Percentiles rank a stretch among this genome's conserved stretches.
Conservation (phyloP, 2,888 invertebrate species). For the Polydrusus pterygomalis region DNA sequence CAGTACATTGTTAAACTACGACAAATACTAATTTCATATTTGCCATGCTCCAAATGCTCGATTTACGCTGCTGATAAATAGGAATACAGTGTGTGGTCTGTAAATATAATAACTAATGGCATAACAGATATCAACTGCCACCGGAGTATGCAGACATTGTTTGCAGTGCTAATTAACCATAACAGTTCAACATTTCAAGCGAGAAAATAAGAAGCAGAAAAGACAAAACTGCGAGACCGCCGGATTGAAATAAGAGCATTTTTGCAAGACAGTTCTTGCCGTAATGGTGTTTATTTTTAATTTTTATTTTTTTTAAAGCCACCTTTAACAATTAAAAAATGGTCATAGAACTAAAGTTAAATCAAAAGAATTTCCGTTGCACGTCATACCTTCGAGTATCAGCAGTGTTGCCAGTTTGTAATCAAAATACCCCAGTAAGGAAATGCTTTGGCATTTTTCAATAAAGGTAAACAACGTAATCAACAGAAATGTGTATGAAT, state of each 20-base stretch:
- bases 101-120: slow-evolving; percentile 56
- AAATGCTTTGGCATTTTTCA: no score
- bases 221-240: slow-evolving; percentile 34
- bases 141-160: slow-evolving; percentile 56
- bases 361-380: no score
- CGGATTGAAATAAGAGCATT: slow-evolving; percentile 16
- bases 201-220: slow-evolving; percentile 50
- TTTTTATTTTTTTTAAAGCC: no score
- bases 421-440: no score
- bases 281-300: neutral
- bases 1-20: no score
- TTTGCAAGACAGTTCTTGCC: slow-evolving; percentile 10
- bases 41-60: slow-evolving; percentile 40
- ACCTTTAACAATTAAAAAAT: no score
- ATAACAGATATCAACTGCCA: slow-evolving; percentile 57
- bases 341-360: no score
- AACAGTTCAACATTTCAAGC: slow-evolving; percentile 56
- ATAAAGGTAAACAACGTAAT: no score
- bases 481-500: no score
- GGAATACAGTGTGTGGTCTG: slow-evolving; percentile 53
- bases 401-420: no score
- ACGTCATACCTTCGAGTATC: no score
- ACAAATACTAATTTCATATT: slow-evolving; percentile 32
- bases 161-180: slow-evolving; percentile 56
- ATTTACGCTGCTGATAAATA: slow-evolving; percentile 44